Evolutionary conservation across 2,797 vertebrate genomes (phyloP).

Genomic region (Craterocephalus amniculus): DNA sequence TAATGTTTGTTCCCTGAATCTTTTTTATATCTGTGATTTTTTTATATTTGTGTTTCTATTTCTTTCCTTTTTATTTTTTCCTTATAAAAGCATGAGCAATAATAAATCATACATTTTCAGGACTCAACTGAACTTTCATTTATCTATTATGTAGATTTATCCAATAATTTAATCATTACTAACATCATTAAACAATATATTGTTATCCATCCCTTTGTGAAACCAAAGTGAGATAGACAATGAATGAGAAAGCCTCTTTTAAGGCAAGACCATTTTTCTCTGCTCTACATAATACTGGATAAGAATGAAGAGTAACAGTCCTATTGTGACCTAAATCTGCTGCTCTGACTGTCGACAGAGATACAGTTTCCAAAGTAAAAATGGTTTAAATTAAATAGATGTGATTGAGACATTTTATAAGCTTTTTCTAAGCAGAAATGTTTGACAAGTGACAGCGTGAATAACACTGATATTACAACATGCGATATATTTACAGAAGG

Average conservation of each 20-base stretch:
- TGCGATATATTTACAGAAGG: background rate
- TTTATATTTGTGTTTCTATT: no score
- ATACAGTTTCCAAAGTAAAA: no score
- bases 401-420: no score
- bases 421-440: background rate
- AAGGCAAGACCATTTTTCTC: constrained; percentile 15
- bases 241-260: constrained; percentile 26
- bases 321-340: background rate
- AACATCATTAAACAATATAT: background rate
- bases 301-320: constrained; percentile 22
- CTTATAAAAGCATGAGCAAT: background rate
- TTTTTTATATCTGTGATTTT: no score
- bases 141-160: background rate
- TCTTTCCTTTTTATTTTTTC: no score
- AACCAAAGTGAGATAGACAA: constrained; percentile 28
- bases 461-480: background rate
- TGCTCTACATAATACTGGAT: background rate
- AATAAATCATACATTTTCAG: background rate
- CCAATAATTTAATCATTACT: background rate
- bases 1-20: no score
- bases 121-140: background rate
- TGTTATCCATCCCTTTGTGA: background rate
- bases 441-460: background rate
- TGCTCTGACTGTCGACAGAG: background rate
- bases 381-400: no score